Base-by-base conservation (phyloP, 2,888 invertebrate genomes). In the Hydrotaea cyrtoneurina region DNA sequence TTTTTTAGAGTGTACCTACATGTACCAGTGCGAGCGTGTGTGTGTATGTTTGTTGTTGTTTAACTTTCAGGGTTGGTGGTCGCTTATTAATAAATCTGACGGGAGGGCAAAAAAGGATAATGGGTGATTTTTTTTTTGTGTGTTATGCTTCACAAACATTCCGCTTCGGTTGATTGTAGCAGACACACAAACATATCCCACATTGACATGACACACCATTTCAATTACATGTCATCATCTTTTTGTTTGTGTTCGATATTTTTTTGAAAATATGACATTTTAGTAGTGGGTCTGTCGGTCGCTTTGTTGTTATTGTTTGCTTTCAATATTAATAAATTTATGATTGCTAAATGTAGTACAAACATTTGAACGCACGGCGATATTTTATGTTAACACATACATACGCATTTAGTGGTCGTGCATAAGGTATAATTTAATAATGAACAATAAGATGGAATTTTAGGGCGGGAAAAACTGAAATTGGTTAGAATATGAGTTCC, bases 1-100 rank as follows among this genome's bases (percentile, higher is more conserved):
- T 64, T 69, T 69, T 23, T 69, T n/a, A 8, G 0, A 69, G 69
- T 43, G 69, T 46, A 69, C 13, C 43, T 26, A 11, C 0, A 31
- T 59, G 26, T 26, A 26, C 10, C 39, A 39, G n/a, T n/a, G n/a
- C n/a, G n/a, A n/a, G n/a, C n/a, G n/a, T 10, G 59, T 13, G 19
- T 23, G 57, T 26, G 23, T 59, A 26, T 50, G 73, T 73, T 66
- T 73, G n/a, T 78, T 78, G 3, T 76, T 87, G 86, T 89, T 88
- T 88, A 88, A 87, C 87, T 86, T 82, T 76, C 74, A 83, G 87
- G 86, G 86, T 86, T 87, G 85, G 46, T 39, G 71, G 57, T 80
- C 19, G 55, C 36, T 80, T 79, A 85, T 81, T 79, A 79, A 82
- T 79, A 79, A 82, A 82, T 79, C 31, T 21, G 69, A 23, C 13